phyloP scores from a whole-genome alignment of 2,113 vertebrate genomes.

The Holacanthus passer region DNA sequence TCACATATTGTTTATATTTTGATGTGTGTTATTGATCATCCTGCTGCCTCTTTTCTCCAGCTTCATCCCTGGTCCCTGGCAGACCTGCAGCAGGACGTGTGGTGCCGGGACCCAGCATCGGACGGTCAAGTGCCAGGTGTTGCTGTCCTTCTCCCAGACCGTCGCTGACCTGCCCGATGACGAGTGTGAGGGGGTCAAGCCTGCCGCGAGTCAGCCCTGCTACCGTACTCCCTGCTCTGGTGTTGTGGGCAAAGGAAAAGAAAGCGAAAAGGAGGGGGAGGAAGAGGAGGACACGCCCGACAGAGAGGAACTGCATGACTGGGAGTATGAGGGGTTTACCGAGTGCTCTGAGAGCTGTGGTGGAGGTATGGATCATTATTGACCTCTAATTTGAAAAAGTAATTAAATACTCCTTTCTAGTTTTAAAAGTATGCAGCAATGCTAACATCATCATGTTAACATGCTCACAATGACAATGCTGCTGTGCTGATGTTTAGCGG shows the following conservation, averaged over 20 bases:
- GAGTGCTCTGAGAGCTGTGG: constrained; percentile 94
- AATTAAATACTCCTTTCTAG: neutral
- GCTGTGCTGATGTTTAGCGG: neutral
- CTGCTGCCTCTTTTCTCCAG: constrained; percentile 73
- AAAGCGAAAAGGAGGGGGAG: constrained; percentile 46
- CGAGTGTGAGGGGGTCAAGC: constrained; percentile 93
- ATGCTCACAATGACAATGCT: neutral
- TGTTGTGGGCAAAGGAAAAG: constrained; percentile 73
- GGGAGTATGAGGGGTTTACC: constrained; percentile 95
- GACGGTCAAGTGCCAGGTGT: constrained; percentile 91
- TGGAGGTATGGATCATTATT: constrained; percentile 88
- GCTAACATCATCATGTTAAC: neutral
- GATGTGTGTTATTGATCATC: constrained; percentile 3
- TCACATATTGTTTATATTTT: constrained; percentile 2
- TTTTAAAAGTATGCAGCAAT: neutral
- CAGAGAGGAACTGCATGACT: constrained; percentile 91
- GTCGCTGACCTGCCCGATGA: constrained; percentile 93
- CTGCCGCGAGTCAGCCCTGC: constrained; percentile 87
- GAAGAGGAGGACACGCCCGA: constrained; percentile 71
- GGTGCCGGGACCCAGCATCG: constrained; percentile 90
- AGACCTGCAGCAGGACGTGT: constrained; percentile 91
- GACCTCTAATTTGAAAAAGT: neutral
- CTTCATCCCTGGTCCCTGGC: constrained; percentile 94
- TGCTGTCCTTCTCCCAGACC: constrained; percentile 95
- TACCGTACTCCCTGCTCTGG: constrained; percentile 88